Evolutionary conservation across 2,113 vertebrate species (phyloP).

Genomic region (Coryphaenoides rupestris): DNA sequence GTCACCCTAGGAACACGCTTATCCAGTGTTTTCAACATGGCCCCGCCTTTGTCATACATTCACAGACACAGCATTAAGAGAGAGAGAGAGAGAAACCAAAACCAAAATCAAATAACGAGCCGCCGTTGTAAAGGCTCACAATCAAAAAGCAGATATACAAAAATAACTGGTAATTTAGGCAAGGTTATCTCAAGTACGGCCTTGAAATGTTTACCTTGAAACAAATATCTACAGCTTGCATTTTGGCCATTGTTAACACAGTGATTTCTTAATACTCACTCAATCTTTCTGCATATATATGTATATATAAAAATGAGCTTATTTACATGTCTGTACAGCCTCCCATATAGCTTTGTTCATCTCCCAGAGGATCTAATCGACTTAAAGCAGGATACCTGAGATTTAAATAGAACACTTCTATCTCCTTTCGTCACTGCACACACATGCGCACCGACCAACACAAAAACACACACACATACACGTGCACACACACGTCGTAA

Average conservation of each 20-base stretch:
- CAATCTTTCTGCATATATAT: constrained; percentile 55
- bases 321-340: constrained; percentile 90
- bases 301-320: constrained; percentile 77
- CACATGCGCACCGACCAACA: constrained; percentile 48
- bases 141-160: constrained; percentile 62
- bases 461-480: background rate
- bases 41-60: constrained; percentile 49
- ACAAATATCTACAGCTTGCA: constrained; percentile 86
- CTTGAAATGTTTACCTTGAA: constrained; percentile 84
- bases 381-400: constrained; percentile 94
- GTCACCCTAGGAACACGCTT: constrained; percentile 14
- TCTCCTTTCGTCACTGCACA: constrained; percentile 73
- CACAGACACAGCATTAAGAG: constrained; percentile 43
- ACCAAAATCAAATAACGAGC: constrained; percentile 61
- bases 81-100: constrained; percentile 32
- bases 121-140: constrained; percentile 70
- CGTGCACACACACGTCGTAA: too few relatives aligned
- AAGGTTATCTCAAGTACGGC: constrained; percentile 87
- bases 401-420: constrained; percentile 79
- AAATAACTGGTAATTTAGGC: constrained; percentile 77
- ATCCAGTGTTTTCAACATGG: constrained; percentile 50
- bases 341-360: constrained; percentile 71
- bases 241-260: constrained; percentile 82
- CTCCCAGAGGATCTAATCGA: constrained; percentile 75
- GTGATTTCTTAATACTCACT: constrained; percentile 77